A percentile compares a stretch with the other conserved stretches of the same genome.
phyloP scores from a whole-genome alignment of 2,113 vertebrate genomes.

The Amblyornis subalaris region DNA sequence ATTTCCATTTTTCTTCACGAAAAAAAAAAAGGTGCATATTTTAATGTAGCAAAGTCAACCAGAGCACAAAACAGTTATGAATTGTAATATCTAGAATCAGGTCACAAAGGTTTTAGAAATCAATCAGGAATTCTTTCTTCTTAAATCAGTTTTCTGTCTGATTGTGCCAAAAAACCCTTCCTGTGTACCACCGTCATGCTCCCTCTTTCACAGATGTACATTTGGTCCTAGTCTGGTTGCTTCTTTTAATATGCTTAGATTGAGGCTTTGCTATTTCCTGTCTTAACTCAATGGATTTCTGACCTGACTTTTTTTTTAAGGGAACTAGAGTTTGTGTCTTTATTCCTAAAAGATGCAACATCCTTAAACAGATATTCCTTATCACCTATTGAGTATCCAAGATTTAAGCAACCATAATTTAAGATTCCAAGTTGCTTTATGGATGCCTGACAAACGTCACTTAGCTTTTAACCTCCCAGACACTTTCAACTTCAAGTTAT shows the following conservation, averaged over 20 bases:
- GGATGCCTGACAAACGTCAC: background rate
- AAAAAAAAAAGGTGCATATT: background rate
- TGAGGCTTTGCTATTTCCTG: background rate
- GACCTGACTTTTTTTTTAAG: background rate
- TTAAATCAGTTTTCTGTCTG: background rate
- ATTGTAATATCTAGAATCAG: background rate
- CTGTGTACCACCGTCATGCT: background rate
- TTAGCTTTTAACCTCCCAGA: background rate
- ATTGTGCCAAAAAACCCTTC: background rate
- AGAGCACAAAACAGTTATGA: background rate
- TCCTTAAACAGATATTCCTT: background rate
- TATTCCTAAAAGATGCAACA: background rate
- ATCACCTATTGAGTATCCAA: background rate
- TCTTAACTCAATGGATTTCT: background rate
- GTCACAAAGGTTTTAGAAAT: background rate
- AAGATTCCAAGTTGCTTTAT: background rate
- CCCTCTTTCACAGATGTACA: background rate
- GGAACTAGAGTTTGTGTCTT: background rate
- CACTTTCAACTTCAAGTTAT: background rate
- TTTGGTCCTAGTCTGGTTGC: background rate
- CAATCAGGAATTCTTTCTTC: background rate
- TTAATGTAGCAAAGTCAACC: background rate
- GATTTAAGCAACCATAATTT: background rate
- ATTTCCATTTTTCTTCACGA: background rate
- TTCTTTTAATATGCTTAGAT: background rate